phyloP scores from a whole-genome alignment of 2,888 invertebrate species.

The Leptinotarsa haldemani region DNA sequence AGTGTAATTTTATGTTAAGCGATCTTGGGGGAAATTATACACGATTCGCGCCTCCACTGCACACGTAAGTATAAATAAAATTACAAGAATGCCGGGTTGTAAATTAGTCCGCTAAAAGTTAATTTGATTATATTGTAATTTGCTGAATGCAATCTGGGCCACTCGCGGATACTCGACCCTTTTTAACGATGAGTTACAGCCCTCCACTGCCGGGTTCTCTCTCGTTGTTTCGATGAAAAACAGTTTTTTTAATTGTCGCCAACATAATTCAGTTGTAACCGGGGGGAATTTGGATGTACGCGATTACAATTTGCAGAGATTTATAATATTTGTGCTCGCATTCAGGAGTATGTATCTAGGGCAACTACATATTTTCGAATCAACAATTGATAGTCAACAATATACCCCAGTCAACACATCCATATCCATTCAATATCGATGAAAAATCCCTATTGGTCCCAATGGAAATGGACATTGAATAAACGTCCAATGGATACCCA shows the following conservation, averaged over 20 bases:
- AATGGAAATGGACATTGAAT: too few species aligned
- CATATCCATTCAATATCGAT: too few species aligned
- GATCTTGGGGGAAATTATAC: slow-evolving; percentile 60
- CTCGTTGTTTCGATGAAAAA: slow-evolving; percentile 39
- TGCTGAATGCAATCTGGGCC: slow-evolving; percentile 60
- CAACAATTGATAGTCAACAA: too few species aligned
- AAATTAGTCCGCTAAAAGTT: slow-evolving; percentile 59
- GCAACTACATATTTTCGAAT: too few species aligned
- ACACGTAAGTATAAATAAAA: slow-evolving; percentile 52
- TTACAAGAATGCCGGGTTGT: slow-evolving; percentile 42
- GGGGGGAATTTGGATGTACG: slow-evolving; percentile 27
- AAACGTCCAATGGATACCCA: too few species aligned
- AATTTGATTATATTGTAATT: slow-evolving; percentile 64
- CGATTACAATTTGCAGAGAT: slow-evolving; percentile 11
- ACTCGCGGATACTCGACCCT: slow-evolving; percentile 39
- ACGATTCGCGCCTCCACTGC: slow-evolving; percentile 52
- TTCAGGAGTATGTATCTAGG: too few species aligned
- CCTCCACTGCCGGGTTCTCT: slow-evolving; percentile 32
- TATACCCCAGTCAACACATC: too few species aligned
- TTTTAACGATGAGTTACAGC: slow-evolving; percentile 44
- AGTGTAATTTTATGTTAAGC: slow-evolving; percentile 59
- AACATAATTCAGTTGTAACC: slow-evolving; percentile 26
- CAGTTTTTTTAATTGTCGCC: slow-evolving; percentile 31
- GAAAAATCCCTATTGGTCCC: too few species aligned
- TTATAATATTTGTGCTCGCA: too few species aligned